phyloP scores from a whole-genome alignment of 2,888 invertebrate genomes.

The Caenorhabditis parvicauda region DNA sequence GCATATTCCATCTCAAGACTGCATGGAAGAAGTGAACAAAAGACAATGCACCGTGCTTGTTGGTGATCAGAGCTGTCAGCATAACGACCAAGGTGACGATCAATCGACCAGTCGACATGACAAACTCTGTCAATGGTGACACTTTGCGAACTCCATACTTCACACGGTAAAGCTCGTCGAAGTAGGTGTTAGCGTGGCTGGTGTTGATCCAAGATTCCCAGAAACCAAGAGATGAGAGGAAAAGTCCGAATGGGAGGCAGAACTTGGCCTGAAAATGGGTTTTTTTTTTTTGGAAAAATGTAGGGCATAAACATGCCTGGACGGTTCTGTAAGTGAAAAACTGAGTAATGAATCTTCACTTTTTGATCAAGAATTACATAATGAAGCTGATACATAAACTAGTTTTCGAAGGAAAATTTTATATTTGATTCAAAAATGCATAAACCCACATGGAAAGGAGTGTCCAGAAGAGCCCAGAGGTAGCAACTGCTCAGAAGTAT shows the following conservation, averaged over 20 bases:
- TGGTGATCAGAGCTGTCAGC: conserved; percentile 5
- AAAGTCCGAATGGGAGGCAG: conserved; percentile 40
- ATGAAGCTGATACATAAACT: too few species aligned
- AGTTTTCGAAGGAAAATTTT: too few species aligned
- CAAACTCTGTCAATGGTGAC: conserved; percentile 39
- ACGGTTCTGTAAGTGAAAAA: too few species aligned
- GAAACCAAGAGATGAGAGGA: conserved; percentile 48
- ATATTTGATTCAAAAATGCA: too few species aligned
- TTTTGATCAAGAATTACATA: too few species aligned
- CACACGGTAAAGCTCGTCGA: conserved; percentile 46
- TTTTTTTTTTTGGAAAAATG: neutral
- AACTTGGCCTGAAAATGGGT: conserved; percentile 19
- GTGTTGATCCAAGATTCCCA: conserved; percentile 58
- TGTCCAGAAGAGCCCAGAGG: conserved; percentile 35
- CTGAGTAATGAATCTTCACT: conserved; percentile 22
- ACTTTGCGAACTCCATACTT: conserved; percentile 57
- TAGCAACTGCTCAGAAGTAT: conserved; percentile 28
- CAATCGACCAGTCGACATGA: conserved; percentile 27
- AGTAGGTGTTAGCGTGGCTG: conserved; percentile 43
- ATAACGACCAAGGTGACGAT: conserved; percentile 19
- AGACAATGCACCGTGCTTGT: conserved; percentile 12
- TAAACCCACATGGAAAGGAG: conserved; percentile 17
- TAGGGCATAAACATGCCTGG: neutral
- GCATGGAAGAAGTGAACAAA: conserved; percentile 14
- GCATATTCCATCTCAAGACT: conserved; percentile 13